These are phyloP conservation scores for Threskiornis aethiopicus DNA, from an alignment of 2,797 vertebrate species.

Conservation along the genomic window DNA sequence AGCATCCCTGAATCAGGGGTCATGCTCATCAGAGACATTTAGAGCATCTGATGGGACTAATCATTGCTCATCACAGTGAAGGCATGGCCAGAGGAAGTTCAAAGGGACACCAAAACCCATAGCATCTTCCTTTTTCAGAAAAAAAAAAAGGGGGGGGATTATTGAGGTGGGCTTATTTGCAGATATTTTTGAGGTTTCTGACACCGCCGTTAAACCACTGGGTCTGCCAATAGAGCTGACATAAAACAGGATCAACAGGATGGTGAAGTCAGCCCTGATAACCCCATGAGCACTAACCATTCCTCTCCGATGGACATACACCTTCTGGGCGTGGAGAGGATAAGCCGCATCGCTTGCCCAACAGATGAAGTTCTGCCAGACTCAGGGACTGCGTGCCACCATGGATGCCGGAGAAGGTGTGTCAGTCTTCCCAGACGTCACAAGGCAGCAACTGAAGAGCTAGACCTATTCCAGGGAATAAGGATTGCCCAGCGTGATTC, in stretches of 20 bases:
- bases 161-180: not conserved
- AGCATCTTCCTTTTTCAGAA: not conserved
- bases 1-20: not conserved
- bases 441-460: not conserved
- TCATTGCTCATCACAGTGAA: not conserved
- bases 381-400: not conserved
- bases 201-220: not conserved
- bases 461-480: not conserved
- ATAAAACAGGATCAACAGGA: not conserved
- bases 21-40: not conserved
- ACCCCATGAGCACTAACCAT: not conserved
- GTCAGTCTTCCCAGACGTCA: not conserved
- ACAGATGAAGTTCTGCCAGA: not conserved
- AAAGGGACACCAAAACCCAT: not conserved
- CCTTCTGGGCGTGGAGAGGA: not conserved
- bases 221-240: not conserved
- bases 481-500: not conserved
- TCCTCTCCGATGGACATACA: not conserved
- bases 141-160: not conserved
- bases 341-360: constrained; percentile 10
- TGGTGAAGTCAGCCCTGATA: constrained; percentile 10
- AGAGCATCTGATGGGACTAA: not conserved
- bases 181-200: not conserved
- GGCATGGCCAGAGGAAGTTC: not conserved
- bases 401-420: not conserved